Evolutionary conservation across 2,113 vertebrate species (phyloP), one percentile per base, ranked within the genome.

Genomic region (Aramus guarauna): DNA sequence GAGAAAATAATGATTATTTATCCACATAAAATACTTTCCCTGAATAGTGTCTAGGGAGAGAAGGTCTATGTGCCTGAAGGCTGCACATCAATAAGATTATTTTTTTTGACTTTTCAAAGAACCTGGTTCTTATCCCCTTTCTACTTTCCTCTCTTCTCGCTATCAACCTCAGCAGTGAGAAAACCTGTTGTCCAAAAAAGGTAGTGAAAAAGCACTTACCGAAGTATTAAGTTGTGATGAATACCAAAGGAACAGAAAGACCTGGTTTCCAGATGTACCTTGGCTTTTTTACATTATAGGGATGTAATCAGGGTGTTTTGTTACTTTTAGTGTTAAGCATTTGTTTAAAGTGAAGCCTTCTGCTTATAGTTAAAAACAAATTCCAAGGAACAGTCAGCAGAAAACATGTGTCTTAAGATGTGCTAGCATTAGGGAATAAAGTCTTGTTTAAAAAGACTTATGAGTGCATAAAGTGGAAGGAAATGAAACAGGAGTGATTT

Each of bases 321-420:
- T 92, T 80, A 48, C 43, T 53, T 34, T 47, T 47, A 29, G 26
- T 53, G 16, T n/a, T 82, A 50, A 86, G 15, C 56, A 59, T 93
- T 96, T 62, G 64, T 95, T 95, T 92, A 9, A 85, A 87, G 92
- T 96, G 18, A 41, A 85, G 62, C 11, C 74, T 47, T 47, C 30
- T 96, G 52, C 59, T n/a, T 71, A 6, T 74, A 59, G 52, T 39
- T 82, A 59, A 30, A 94, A 94, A 41, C 45, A 15, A 77, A 79
- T 84, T 93, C 64, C 36, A 45, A 95, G 77, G 66, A 85, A 58
- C 39, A 88, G n/a, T 73, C 68, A 85, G 26, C 63, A 69, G 52
- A 85, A 74, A 84, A 27, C 11, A 64, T 39, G 8, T 71, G 34
- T 63, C 83, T 76, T 64, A 53, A 64, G 50, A 50, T 85, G 13